Base-by-base conservation (phyloP, 1,140 invertebrate species). In the Goniozus legneri region DNA sequence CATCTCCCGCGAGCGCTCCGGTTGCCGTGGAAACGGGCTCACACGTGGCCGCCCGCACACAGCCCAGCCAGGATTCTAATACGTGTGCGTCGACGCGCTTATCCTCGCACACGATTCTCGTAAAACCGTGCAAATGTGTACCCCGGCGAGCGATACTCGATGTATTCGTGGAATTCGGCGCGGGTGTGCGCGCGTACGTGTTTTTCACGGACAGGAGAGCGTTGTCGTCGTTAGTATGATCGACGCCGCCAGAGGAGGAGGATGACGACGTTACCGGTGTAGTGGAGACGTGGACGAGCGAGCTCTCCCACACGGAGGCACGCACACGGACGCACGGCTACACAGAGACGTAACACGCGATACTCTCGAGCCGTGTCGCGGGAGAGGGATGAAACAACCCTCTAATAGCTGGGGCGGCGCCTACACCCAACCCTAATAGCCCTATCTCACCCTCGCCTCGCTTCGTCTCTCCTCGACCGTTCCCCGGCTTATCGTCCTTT, bases 341-440 rank as follows among this genome's bases (percentile, higher is more conserved):
- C n/a, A n/a, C n/a, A n/a, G n/a, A n/a, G n/a, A n/a, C n/a, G n/a
- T n/a, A n/a, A n/a, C n/a, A n/a, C n/a, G n/a, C n/a, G n/a, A n/a
- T n/a, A n/a, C n/a, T n/a, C n/a, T n/a, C n/a, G n/a, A n/a, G n/a
- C n/a, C n/a, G n/a, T 51, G 36, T 50, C 36, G 43, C 54, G 56
- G 54, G 59, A 53, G 24, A n/a, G 60, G 64, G 59, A 56, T 62
- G 62, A 66, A 71, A 72, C 69, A 71, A 67, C 65, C 67, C 69
- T 70, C 69, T 70, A 74, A 74, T 74, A 74, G 71, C 66, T 63
- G 64, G 69, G 71, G 69, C 71, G 71, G 69, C 64, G 71, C 71
- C 68, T 72, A 65, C 58, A 71, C 61, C 66, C 67, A 67, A 63
- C 69, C 68, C 73, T 73, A 71, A 73, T 74, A 73, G 71, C 65